Evolutionary conservation across 2,797 vertebrate genomes (phyloP).

Genomic region (Premnoplex brunnescens): DNA sequence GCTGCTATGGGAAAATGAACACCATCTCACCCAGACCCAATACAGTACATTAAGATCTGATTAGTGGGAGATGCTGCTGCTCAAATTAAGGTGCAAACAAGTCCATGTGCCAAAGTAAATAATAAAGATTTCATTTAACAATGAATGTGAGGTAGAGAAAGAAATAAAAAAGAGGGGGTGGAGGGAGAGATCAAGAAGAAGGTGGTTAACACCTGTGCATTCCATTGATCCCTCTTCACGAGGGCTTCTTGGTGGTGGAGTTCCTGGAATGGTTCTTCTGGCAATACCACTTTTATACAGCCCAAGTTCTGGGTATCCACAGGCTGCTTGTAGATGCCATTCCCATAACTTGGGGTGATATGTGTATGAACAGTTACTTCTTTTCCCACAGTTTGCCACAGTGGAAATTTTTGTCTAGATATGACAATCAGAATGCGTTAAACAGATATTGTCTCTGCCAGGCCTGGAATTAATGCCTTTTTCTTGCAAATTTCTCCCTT

Average conservation of each 20-base stretch:
- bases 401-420: background rate
- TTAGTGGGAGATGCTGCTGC: background rate
- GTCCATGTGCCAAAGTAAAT: rapidly evolving
- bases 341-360: background rate
- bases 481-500: background rate
- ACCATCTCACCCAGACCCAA: background rate
- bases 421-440: background rate
- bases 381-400: background rate
- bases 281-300: too few relatives aligned
- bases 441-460: background rate
- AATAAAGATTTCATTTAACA: background rate
- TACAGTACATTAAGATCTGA: background rate
- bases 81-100: rapidly evolving
- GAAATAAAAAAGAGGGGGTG: background rate
- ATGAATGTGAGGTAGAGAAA: background rate
- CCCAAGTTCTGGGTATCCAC: too few relatives aligned
- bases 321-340: background rate
- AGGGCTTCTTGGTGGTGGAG: background rate
- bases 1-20: background rate
- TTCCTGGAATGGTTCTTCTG: background rate
- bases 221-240: background rate
- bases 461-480: too few relatives aligned
- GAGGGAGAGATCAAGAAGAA: background rate
- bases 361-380: background rate
- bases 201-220: background rate